Evolutionary conservation across 1,140 invertebrate genomes (phyloP).

Genomic region (Andrena cerasifolii): DNA sequence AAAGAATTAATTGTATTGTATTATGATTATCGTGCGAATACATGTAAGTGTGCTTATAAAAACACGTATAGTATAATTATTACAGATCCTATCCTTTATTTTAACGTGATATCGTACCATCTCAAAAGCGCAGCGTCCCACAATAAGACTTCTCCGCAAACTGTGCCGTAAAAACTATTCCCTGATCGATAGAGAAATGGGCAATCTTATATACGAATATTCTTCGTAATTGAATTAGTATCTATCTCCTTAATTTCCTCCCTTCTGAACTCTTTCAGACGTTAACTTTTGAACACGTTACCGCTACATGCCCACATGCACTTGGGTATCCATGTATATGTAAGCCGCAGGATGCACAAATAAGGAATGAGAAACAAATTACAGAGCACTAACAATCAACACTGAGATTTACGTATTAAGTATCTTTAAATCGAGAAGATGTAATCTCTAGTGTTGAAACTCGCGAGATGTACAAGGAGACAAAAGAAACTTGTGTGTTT

Average conservation of each 20-base stretch:
- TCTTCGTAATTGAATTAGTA: neutral
- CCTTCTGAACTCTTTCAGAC: neutral
- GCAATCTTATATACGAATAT: neutral
- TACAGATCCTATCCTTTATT: neutral
- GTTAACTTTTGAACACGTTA: constrained; percentile 3
- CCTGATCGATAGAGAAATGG: neutral
- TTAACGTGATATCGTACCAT: constrained; percentile 5
- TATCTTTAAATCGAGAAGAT: neutral
- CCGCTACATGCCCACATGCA: neutral
- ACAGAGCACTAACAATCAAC: neutral
- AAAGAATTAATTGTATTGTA: neutral
- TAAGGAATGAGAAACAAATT: constrained; percentile 1
- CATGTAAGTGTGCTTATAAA: neutral
- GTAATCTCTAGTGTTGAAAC: neutral
- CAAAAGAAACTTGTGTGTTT: neutral
- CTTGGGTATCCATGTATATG: neutral
- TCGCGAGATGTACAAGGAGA: neutral
- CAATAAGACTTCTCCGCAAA: neutral
- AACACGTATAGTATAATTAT: neutral
- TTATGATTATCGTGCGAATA: neutral
- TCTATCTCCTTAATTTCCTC: neutral
- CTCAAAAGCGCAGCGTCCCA: neutral
- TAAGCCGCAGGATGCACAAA: constrained; percentile 11
- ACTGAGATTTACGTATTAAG: neutral
- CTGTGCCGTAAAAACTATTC: neutral